Base-by-base conservation (phyloP, 2,888 invertebrate species). In the Caprella mutica region DNA sequence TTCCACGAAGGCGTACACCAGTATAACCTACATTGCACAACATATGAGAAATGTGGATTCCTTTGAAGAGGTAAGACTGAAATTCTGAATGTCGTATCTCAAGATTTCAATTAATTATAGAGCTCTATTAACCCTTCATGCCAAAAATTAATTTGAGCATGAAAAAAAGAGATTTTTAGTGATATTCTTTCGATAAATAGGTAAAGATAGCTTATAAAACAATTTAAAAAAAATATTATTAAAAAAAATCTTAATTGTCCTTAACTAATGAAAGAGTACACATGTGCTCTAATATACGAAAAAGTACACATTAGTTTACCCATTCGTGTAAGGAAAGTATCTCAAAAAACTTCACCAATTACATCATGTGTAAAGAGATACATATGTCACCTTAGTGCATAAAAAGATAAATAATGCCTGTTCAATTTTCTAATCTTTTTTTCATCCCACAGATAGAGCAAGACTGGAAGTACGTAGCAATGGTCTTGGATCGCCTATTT, bases 391-490 rank as follows among this genome's bases (percentile, higher is more conserved):
- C n/a, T n/a, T n/a, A n/a, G n/a, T n/a, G n/a, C n/a, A n/a, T n/a
- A n/a, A n/a, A n/a, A n/a, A n/a, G n/a, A n/a, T n/a, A n/a, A n/a
- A n/a, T n/a, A n/a, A n/a, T n/a, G n/a, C n/a, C n/a, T n/a, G n/a
- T n/a, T n/a, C n/a, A n/a, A n/a, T n/a, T n/a, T n/a, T n/a, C n/a
- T n/a, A n/a, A n/a, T n/a, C n/a, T n/a, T n/a, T n/a, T n/a, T n/a
- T n/a, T 33, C 8, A 17, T 42, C 8, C 46, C 44, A 1, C 75
- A 87, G 87, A 86, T 88, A 51, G 86, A 87, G 74, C 90, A 91
- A 75, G 92, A 93, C 77, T 93, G 93, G 93, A 92, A 92, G 72
- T 93, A 90, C 75, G 90, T 93, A 38, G 92, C 92, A 56, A 89
- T 92, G 87, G 92, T 93, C 42, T 76, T 93, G 69, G 93, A 93